phyloP scores from a whole-genome alignment of 2,888 invertebrate genomes.

The Melieria crassipennis region DNA sequence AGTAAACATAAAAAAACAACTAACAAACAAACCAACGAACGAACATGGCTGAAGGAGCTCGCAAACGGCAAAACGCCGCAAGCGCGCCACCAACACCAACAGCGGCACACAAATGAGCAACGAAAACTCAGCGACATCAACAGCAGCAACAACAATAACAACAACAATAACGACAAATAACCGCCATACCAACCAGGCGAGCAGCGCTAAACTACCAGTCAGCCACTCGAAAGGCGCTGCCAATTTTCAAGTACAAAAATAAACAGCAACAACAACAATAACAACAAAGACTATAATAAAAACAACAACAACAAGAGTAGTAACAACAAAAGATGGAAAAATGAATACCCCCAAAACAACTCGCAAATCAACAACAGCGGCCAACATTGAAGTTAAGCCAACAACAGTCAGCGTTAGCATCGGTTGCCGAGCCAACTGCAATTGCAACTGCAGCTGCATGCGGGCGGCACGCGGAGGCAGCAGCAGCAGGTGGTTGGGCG shows the following conservation, averaged over 20 bases:
- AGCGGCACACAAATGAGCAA: background rate
- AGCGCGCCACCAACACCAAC: constrained; percentile 8
- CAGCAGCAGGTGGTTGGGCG: too few relatives aligned
- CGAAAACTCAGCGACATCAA: constrained; percentile 5
- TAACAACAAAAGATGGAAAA: too few relatives aligned
- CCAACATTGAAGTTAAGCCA: constrained; percentile 25
- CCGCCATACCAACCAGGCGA: constrained; percentile 29
- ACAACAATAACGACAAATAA: constrained; percentile 30
- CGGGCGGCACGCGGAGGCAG: background rate
- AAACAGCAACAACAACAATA: constrained; percentile 25
- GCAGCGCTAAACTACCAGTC: constrained; percentile 43
- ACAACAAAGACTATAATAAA: too few relatives aligned
- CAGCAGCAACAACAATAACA: constrained; percentile 20
- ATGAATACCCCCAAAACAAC: constrained; percentile 39
- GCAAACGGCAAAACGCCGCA: constrained; percentile 18
- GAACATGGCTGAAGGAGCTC: constrained; percentile 19
- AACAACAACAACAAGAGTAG: constrained; percentile 26
- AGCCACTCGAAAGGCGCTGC: constrained; percentile 27
- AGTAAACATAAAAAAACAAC: background rate
- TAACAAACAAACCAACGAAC: constrained; percentile 12
- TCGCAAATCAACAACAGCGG: constrained; percentile 9
- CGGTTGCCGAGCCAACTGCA: constrained; percentile 18
- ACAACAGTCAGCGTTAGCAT: constrained; percentile 22
- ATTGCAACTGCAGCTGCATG: constrained; percentile 19
- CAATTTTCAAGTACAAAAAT: constrained; percentile 21